Percentiles rank a stretch among this genome's conserved stretches.
These are phyloP conservation scores for Lasioglossum marginatum DNA, from an alignment of 2,888 invertebrate species.

Conservation along the genomic window DNA sequence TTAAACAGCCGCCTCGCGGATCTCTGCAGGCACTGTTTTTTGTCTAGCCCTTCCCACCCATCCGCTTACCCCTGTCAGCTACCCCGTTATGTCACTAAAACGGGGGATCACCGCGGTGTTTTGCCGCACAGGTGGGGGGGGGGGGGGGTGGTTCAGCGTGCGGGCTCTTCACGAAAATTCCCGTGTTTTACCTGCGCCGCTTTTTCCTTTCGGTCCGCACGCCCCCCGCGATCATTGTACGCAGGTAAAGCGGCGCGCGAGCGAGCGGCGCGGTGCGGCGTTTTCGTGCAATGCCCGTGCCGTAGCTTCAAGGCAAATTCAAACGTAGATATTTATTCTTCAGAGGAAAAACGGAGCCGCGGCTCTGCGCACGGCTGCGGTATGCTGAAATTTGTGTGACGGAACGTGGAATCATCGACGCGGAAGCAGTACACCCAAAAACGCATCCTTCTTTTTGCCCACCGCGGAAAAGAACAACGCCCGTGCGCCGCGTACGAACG, in stretches of 20 bases:
- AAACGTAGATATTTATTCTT: constrained; percentile 54
- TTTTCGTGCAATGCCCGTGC: constrained; percentile 45
- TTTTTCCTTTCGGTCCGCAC: constrained; percentile 19
- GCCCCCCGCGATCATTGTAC: constrained; percentile 38
- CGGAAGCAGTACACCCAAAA: constrained; percentile 36
- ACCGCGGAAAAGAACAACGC: neutral
- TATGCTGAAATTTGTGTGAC: constrained; percentile 33
- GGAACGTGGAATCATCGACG: constrained; percentile 25
- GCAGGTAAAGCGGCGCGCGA: constrained; percentile 42
- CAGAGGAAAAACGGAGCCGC: constrained; percentile 18
- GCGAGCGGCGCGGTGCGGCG: constrained; percentile 26
- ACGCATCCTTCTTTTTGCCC: neutral
- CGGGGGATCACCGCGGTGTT: constrained; percentile 61
- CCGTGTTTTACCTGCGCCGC: constrained; percentile 61
- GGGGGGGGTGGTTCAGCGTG: neutral
- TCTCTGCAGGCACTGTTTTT: constrained; percentile 71
- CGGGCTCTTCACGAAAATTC: constrained; percentile 55
- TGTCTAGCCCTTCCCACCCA: constrained; percentile 51
- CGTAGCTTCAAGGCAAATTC: constrained; percentile 51
- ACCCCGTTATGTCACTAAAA: constrained; percentile 60
- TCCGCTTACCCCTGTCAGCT: constrained; percentile 53
- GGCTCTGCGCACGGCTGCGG: constrained; percentile 1
- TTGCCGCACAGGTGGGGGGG: constrained; percentile 41
- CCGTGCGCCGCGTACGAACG: neutral
- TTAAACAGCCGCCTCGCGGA: constrained; percentile 78